Base-by-base conservation (phyloP, 2,797 vertebrate species). In the Catharus ustulatus region DNA sequence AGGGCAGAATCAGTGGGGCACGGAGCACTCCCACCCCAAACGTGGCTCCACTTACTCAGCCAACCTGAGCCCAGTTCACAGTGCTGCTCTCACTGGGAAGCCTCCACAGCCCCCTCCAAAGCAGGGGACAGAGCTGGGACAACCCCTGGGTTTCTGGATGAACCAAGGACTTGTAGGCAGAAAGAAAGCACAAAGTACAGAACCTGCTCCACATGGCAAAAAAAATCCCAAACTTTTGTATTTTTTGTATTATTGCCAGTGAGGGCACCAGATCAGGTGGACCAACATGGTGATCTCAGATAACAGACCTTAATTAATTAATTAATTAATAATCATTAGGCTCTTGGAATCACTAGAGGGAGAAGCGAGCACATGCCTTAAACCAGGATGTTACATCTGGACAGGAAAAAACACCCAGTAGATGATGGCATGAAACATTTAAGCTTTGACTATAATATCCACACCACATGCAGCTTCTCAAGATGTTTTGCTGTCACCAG, bases 391-490 rank as follows among this genome's bases (percentile, higher is more conserved):
- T 67, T 94, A 84, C 91, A 93, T 94, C 91, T 95, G 91, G 87
- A 88, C 1, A 7, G 38, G 63, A 54, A 67, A 84, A 83, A 84
- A 57, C 67, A 74, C 45, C 80, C 95, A 67, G 67, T 13, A 73
- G 78, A 95, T 5, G 69, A 94, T 95, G 80, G 81, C 88, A 94
- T 42, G 74, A 95, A 94, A 32, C 66, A 81, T 86, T 95, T 85
- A 93, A 93, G 90, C 43, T 91, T 67, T 85, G 91, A 90, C 87
- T 79, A 1, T 57, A 93, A 71, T 51, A 94, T 91, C 94, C 90
- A 29, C 75, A 93, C 93, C 96, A 94, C 96, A 95, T 96, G 94
- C 93, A 96, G 96, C 93, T 94, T 87, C 91, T 94, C 94, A 96
- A 96, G 87, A 96, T 95, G 95, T 93, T 97, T 88, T 55, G 68